These are phyloP conservation scores for Drosophila fulvimacula DNA, from an alignment of 2,888 invertebrate species.

Conservation along the genomic window DNA sequence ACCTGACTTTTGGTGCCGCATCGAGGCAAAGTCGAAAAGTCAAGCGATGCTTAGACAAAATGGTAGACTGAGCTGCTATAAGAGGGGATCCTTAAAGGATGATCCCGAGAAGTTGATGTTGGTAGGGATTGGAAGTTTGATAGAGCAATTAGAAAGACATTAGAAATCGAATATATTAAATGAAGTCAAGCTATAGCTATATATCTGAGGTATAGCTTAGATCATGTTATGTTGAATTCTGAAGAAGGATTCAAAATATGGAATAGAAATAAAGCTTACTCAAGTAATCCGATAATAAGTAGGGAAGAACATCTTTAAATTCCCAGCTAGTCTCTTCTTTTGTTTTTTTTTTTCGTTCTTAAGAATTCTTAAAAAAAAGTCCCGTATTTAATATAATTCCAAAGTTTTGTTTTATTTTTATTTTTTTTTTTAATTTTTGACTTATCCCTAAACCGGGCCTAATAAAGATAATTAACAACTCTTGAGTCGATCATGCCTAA, in stretches of 20 bases:
- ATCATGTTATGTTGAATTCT: no score
- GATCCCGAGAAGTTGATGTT: conserved; percentile 3
- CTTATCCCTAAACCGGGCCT: background rate
- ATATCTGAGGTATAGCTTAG: no score
- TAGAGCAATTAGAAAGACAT: background rate
- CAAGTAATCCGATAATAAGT: no score
- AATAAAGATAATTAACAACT: conserved; percentile 6
- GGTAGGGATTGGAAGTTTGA: background rate
- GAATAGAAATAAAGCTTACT: no score
- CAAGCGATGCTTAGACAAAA: conserved; percentile 48
- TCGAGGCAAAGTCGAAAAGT: conserved; percentile 62
- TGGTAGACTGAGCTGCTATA: conserved; percentile 44
- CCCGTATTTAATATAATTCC: background rate
- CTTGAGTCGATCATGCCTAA: conserved; percentile 8
- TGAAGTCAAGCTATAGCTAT: background rate
- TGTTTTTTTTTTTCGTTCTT: background rate
- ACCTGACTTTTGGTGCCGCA: conserved; percentile 38
- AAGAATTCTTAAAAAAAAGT: background rate
- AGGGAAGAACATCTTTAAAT: background rate
- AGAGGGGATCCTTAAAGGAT: conserved; percentile 25
- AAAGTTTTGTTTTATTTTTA: background rate
- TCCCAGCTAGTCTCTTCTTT: background rate
- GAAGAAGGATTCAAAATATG: no score
- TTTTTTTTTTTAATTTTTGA: no score
- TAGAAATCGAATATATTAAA: background rate